phyloP scores from a whole-genome alignment of 2,888 invertebrate genomes.

The Abscondita cerata region DNA sequence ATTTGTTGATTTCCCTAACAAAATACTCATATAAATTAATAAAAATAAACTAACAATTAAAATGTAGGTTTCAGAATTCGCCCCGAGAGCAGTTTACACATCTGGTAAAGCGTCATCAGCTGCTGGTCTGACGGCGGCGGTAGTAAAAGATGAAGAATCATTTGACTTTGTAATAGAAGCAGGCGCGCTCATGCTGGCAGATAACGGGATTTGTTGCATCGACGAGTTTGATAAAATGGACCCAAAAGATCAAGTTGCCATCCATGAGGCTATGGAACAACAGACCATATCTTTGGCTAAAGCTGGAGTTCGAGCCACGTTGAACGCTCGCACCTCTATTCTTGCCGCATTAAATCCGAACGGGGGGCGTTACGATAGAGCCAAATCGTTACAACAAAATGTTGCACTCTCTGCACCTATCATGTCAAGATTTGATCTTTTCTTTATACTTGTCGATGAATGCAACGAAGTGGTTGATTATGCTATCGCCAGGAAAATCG shows the following conservation, averaged over 20 bases:
- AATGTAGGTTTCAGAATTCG: slow-evolving; percentile 79
- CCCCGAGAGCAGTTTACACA: slow-evolving; percentile 96
- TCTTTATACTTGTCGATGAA: slow-evolving; percentile 98
- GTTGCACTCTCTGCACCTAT: slow-evolving; percentile 93
- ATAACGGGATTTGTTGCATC: slow-evolving; percentile 98
- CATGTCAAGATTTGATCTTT: slow-evolving; percentile 98
- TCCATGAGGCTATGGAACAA: slow-evolving; percentile 99
- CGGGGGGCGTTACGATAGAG: slow-evolving; percentile 94
- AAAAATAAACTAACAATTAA: too few relatives aligned
- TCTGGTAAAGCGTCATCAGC: slow-evolving; percentile 98
- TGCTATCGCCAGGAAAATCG: slow-evolving; percentile 94
- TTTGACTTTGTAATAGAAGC: slow-evolving; percentile 99
- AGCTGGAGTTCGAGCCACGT: slow-evolving; percentile 95
- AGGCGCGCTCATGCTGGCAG: slow-evolving; percentile 99
- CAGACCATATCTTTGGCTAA: slow-evolving; percentile 99
- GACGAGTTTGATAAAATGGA: slow-evolving; percentile 99
- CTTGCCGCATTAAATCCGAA: slow-evolving; percentile 98
- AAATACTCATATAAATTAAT: too few relatives aligned
- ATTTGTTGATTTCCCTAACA: too few relatives aligned
- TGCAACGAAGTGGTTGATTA: slow-evolving; percentile 95
- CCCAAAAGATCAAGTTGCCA: slow-evolving; percentile 94
- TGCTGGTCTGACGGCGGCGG: slow-evolving; percentile 98
- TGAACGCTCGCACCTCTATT: slow-evolving; percentile 97
- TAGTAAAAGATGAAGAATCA: slow-evolving; percentile 97
- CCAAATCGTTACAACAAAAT: slow-evolving; percentile 94